Evolutionary conservation across 1,140 invertebrate genomes (phyloP).

Genomic region (Aleiodes sp.): DNA sequence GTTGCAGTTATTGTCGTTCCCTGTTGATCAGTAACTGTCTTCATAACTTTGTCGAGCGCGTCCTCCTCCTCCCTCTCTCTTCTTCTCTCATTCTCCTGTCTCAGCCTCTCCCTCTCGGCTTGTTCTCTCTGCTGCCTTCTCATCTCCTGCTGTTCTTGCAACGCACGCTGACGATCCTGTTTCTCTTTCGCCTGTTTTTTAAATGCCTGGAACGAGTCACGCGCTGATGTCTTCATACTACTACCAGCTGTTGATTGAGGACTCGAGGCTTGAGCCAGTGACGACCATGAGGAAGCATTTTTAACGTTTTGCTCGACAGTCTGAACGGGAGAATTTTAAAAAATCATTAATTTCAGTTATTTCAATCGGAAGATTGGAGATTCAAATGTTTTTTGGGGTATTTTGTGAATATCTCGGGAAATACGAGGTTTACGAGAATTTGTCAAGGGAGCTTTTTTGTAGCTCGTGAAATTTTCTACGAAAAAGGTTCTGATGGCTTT

Average conservation of each 20-base stretch:
- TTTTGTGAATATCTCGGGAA: too few relatives aligned
- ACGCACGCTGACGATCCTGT: constrained; percentile 85
- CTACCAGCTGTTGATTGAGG: constrained; percentile 69
- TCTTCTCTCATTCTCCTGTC: constrained; percentile 81
- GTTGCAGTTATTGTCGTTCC: constrained; percentile 47
- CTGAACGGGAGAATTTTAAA: constrained; percentile 39
- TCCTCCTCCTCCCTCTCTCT: constrained; percentile 84
- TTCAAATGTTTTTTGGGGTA: too few relatives aligned
- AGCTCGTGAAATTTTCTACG: too few relatives aligned
- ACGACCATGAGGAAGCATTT: constrained; percentile 93
- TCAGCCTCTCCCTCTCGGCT: constrained; percentile 80
- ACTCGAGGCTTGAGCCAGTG: constrained; percentile 82
- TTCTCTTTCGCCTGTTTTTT: constrained; percentile 96
- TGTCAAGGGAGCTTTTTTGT: too few relatives aligned
- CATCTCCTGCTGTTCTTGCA: constrained; percentile 84
- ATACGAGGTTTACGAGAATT: too few relatives aligned
- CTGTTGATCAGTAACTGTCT: constrained; percentile 66
- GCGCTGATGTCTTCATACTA: constrained; percentile 70
- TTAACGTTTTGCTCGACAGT: constrained; percentile 78
- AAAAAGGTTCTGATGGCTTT: too few relatives aligned
- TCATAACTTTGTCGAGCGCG: constrained; percentile 75
- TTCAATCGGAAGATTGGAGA: not conserved
- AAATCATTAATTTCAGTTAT: not conserved
- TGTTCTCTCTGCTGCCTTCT: constrained; percentile 82
- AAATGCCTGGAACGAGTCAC: constrained; percentile 83